These are phyloP conservation scores for Salpingus planirostris DNA, from an alignment of 2,888 invertebrate species.

Conservation along the genomic window DNA sequence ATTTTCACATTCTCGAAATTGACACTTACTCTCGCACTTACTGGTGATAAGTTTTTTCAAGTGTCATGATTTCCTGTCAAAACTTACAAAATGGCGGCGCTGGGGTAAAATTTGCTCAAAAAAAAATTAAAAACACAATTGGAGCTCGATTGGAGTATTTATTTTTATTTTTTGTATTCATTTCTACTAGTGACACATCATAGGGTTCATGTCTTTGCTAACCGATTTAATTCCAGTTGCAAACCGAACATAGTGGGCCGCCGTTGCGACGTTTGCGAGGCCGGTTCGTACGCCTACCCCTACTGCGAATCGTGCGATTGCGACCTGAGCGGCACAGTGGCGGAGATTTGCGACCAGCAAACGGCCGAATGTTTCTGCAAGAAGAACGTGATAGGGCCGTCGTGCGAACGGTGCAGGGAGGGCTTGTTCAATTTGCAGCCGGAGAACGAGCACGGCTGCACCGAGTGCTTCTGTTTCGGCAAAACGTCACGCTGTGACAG, in stretches of 20 bases:
- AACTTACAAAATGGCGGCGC: too few species aligned
- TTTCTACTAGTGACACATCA: too few species aligned
- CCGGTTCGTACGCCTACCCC: slow-evolving; percentile 83
- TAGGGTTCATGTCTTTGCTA: too few species aligned
- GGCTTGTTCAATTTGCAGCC: slow-evolving; percentile 86
- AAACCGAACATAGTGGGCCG: slow-evolving; percentile 80
- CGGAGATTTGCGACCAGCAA: slow-evolving; percentile 73
- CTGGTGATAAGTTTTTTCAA: too few species aligned
- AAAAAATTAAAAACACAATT: too few species aligned
- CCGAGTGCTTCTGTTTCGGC: slow-evolving; percentile 95
- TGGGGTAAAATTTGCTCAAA: too few species aligned
- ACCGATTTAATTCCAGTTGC: slow-evolving; percentile 59
- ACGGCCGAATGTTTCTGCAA: slow-evolving; percentile 34
- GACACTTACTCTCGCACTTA: too few species aligned
- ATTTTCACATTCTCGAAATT: too few species aligned
- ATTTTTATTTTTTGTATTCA: too few species aligned
- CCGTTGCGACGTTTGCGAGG: slow-evolving; percentile 77
- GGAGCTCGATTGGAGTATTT: too few species aligned
- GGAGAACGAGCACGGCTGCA: slow-evolving; percentile 82
- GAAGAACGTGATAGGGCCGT: slow-evolving; percentile 58
- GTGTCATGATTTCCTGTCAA: too few species aligned
- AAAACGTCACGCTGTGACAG: slow-evolving; percentile 79
- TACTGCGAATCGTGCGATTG: slow-evolving; percentile 80
- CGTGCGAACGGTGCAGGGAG: slow-evolving; percentile 78
- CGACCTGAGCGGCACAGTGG: slow-evolving; percentile 70